Evolutionary conservation across 2,797 vertebrate genomes (phyloP).

Genomic region (Agapornis canus): DNA sequence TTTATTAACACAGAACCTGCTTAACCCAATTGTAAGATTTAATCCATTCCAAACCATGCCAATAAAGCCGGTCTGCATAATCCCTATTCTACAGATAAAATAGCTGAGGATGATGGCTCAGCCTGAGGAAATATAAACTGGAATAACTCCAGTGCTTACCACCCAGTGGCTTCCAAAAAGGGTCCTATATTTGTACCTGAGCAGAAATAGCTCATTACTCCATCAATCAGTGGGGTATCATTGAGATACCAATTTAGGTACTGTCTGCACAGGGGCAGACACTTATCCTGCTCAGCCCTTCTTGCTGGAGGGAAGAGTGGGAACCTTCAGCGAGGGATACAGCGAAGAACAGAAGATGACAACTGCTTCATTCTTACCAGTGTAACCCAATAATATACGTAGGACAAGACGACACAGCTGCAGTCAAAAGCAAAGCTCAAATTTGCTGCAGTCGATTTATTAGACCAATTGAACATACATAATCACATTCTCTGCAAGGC

Average conservation of each 20-base stretch:
- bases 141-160: not conserved
- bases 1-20: slow-evolving; percentile 52
- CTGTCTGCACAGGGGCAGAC: not conserved
- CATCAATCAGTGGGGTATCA: not conserved
- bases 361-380: not conserved
- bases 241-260: too few species aligned
- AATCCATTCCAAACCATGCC: slow-evolving; percentile 4
- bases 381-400: not conserved
- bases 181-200: not conserved
- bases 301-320: not conserved
- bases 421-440: not conserved
- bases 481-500: not conserved
- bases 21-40: slow-evolving; percentile 42
- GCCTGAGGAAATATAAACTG: not conserved
- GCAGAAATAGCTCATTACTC: not conserved
- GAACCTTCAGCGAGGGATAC: not conserved
- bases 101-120: not conserved
- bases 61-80: slow-evolving; percentile 7
- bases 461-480: not conserved
- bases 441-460: not conserved
- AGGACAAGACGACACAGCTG: not conserved
- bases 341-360: not conserved
- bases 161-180: not conserved
- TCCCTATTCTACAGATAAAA: not conserved
- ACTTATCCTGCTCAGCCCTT: not conserved